A percentile compares a stretch with the other conserved stretches of the same genome.
phyloP scores from a whole-genome alignment of 2,797 vertebrate species.

The Chrysolophus pictus region DNA sequence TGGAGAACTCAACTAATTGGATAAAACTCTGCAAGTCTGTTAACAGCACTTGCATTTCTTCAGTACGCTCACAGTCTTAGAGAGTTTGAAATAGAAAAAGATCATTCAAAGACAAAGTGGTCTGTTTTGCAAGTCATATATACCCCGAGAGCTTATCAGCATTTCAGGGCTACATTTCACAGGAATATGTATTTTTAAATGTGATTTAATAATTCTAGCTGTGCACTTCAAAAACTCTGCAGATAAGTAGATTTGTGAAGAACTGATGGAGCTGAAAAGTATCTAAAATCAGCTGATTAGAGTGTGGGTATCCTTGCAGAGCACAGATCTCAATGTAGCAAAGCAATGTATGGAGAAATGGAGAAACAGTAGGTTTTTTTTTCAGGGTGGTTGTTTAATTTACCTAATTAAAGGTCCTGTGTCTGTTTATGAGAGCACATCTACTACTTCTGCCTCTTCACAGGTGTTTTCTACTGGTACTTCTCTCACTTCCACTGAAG shows the following conservation, averaged over 20 bases:
- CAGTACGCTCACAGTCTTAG: neutral
- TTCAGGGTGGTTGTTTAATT: slow-evolving; percentile 42
- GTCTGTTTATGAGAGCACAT: neutral
- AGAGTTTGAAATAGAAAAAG: neutral
- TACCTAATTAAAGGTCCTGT: neutral
- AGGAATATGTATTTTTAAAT: neutral
- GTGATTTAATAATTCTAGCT: slow-evolving; percentile 23
- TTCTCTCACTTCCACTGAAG: neutral
- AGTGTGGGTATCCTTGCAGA: slow-evolving; percentile 26
- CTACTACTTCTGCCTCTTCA: neutral
- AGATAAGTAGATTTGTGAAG: slow-evolving; percentile 20
- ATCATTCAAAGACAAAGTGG: neutral
- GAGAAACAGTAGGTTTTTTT: slow-evolving; percentile 28
- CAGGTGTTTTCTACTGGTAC: neutral
- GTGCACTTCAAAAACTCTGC: neutral
- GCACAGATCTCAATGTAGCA: neutral
- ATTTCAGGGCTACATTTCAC: neutral
- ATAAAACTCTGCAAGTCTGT: neutral
- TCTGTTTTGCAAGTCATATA: neutral
- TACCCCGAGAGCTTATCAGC: neutral
- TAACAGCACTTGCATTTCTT: neutral
- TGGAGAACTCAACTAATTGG: neutral
- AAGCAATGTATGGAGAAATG: slow-evolving; percentile 20
- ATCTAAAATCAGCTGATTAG: neutral
- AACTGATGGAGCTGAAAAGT: slow-evolving; percentile 22